Percentiles rank a stretch among this genome's conserved stretches.
Conservation (phyloP, 2,113 vertebrate species). For the Thomomys bottae region DNA sequence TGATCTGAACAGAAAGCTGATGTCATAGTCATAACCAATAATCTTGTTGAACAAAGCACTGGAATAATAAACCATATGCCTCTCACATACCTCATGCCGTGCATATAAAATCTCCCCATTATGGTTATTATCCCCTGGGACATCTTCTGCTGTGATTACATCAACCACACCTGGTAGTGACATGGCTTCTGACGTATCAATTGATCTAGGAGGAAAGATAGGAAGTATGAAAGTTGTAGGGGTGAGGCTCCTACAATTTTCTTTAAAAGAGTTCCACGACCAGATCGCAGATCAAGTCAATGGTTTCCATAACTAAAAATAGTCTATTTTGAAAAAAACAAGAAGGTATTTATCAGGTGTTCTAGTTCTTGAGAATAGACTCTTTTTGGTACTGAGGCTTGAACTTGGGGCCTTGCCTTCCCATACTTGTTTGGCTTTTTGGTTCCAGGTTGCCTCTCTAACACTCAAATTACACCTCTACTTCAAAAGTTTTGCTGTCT, state of each 20-base stretch:
- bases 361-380: background rate
- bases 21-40: background rate
- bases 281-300: background rate
- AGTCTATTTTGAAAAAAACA: background rate
- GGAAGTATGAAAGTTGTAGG: background rate
- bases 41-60: background rate
- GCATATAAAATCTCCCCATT: conserved; percentile 80
- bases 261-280: background rate
- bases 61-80: background rate
- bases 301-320: background rate
- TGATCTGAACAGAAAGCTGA: background rate
- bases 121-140: conserved; percentile 82
- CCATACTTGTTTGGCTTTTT: no score
- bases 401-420: no score
- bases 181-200: conserved; percentile 83
- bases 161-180: conserved; percentile 81
- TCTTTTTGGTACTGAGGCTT: background rate
- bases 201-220: conserved; percentile 73
- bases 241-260: background rate
- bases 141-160: conserved; percentile 82
- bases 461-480: no score
- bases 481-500: no score
- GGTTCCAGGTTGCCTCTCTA: no score
- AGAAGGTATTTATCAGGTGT: background rate
- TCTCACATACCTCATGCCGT: conserved; percentile 76